These are phyloP conservation scores for Leptodactylus fuscus DNA, from an alignment of 2,113 vertebrate species.

Conservation along the genomic window DNA sequence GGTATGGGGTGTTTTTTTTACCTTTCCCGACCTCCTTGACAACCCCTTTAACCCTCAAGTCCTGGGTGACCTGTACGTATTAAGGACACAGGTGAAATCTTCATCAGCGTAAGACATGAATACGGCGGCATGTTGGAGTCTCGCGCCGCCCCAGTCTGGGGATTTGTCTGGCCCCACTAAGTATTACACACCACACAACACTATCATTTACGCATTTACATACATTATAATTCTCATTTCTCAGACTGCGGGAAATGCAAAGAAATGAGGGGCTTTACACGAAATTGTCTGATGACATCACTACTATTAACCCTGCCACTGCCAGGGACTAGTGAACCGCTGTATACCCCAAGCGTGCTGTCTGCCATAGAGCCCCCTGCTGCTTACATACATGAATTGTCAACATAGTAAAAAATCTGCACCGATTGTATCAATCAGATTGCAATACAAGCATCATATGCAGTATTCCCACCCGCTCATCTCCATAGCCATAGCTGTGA, in stretches of 20 bases:
- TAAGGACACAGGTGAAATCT: too few species aligned
- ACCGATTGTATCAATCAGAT: not conserved
- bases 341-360: not conserved
- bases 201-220: not conserved
- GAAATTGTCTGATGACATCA: not conserved
- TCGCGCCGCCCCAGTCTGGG: not conserved
- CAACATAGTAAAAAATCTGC: not conserved
- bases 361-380: not conserved
- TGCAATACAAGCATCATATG: not conserved
- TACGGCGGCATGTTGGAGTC: too few species aligned
- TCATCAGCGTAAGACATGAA: too few species aligned
- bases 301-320: not conserved
- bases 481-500: not conserved
- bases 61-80: too few species aligned
- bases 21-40: too few species aligned
- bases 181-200: not conserved
- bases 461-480: too few species aligned
- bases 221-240: not conserved
- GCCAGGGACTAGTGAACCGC: not conserved
- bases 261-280: not conserved
- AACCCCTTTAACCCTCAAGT: too few species aligned
- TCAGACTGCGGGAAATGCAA: not conserved
- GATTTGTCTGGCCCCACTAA: constrained; percentile 7
- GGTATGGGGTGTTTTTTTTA: too few species aligned
- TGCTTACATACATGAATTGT: not conserved